Percentiles rank a stretch among this genome's conserved stretches.
Conservation (phyloP, 2,888 invertebrate genomes). For the Nephrotoma flavescens region DNA sequence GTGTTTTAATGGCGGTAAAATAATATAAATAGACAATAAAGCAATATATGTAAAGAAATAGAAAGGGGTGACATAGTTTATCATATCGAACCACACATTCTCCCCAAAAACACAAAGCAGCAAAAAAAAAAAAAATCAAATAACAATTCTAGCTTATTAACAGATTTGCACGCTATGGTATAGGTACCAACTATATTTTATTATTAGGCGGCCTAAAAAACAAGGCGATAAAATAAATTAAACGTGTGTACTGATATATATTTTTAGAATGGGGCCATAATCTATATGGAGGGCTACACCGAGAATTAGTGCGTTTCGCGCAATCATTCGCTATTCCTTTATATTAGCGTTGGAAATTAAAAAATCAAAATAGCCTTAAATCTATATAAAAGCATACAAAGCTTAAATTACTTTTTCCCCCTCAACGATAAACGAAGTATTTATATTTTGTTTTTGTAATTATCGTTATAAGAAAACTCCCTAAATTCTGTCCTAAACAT, state of each 20-base stretch:
- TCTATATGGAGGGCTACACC: not conserved
- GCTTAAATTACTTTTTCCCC: not conserved
- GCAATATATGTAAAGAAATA: not conserved
- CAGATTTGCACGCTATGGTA: not conserved
- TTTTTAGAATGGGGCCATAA: not conserved
- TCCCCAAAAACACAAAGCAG: not conserved
- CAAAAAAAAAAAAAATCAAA: not conserved
- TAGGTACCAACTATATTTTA: not conserved
- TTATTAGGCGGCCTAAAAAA: not conserved
- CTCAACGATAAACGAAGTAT: not conserved
- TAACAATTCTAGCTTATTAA: not conserved
- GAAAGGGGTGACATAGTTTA: not conserved
- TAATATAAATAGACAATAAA: not conserved
- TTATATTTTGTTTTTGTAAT: not conserved
- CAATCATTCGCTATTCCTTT: not conserved
- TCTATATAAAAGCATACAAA: not conserved
- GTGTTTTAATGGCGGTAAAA: not conserved
- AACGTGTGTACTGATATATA: not conserved
- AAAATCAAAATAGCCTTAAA: not conserved
- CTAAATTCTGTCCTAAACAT: not conserved
- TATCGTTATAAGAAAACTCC: not conserved
- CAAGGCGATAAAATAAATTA: not conserved
- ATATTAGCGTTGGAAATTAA: not conserved
- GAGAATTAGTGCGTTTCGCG: not conserved
- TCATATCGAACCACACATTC: not conserved